These are phyloP conservation scores for Phytoseiulus persimilis DNA, from an alignment of 2,888 invertebrate species.

Conservation along the genomic window DNA sequence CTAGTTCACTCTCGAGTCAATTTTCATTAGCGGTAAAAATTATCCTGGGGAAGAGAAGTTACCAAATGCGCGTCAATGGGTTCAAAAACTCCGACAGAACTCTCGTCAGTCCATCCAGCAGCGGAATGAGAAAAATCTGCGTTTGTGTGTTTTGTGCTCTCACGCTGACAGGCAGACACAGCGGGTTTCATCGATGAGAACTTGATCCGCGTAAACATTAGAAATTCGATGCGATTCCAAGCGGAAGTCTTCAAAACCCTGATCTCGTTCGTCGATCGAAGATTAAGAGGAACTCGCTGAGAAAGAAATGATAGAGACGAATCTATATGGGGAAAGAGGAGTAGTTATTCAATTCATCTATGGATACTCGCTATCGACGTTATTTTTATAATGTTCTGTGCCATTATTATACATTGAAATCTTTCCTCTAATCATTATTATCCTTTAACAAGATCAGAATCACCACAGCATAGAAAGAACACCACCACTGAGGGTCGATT, in stretches of 20 bases:
- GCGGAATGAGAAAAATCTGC: neutral
- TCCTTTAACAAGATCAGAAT: neutral
- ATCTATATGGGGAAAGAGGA: neutral
- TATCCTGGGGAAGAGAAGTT: neutral
- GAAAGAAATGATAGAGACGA: neutral
- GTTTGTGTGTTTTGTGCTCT: neutral
- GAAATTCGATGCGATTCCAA: neutral
- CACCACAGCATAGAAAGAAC: neutral
- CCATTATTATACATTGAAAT: neutral
- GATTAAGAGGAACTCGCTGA: neutral
- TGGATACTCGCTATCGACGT: neutral
- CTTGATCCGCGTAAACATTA: neutral
- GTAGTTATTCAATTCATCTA: neutral
- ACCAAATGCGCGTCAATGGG: neutral
- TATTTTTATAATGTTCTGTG: slow-evolving; percentile 38
- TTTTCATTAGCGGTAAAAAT: neutral
- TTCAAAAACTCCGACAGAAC: neutral
- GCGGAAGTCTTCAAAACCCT: neutral
- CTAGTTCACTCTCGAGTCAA: neutral
- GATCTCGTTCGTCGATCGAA: neutral
- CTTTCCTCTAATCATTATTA: neutral
- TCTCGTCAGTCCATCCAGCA: neutral
- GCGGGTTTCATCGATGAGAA: neutral
- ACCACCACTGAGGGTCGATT: neutral
- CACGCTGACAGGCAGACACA: neutral